phyloP scores from a whole-genome alignment of 2,113 vertebrate species.

The western clawed frog (Xenopus tropicalis) region DNA sequence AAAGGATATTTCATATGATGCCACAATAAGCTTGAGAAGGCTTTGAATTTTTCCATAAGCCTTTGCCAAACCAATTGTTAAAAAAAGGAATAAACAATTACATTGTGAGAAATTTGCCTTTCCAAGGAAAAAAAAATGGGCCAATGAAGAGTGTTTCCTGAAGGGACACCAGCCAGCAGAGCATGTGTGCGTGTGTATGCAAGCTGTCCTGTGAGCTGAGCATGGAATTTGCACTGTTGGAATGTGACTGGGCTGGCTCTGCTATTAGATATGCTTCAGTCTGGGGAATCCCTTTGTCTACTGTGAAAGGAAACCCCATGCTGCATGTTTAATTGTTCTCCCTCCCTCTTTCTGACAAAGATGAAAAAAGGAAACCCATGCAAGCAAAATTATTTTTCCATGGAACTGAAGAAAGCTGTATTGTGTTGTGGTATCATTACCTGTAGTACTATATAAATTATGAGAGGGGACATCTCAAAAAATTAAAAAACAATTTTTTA shows the following conservation, averaged over 20 bases:
- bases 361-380: slow-evolving; percentile 6
- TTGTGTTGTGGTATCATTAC: no score
- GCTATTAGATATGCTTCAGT: slow-evolving; percentile 61
- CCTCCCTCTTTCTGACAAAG: slow-evolving; percentile 6
- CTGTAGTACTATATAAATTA: no score
- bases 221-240: slow-evolving; percentile 61
- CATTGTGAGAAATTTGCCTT: slow-evolving; percentile 28
- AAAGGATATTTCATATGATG: slow-evolving; percentile 48
- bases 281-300: slow-evolving; percentile 76
- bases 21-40: slow-evolving; percentile 40
- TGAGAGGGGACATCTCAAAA: no score
- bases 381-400: not conserved
- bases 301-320: slow-evolving; percentile 63
- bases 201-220: slow-evolving; percentile 5
- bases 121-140: not conserved
- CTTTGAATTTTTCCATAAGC: slow-evolving; percentile 38
- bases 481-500: no score
- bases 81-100: slow-evolving; percentile 19
- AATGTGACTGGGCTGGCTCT: slow-evolving; percentile 68
- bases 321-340: not conserved
- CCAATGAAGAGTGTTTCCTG: slow-evolving; percentile 30
- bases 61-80: not conserved
- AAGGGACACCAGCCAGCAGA: slow-evolving; percentile 10
- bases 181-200: slow-evolving; percentile 45
- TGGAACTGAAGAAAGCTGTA: no score